Evolutionary conservation across 2,888 invertebrate genomes (phyloP).

Genomic region (Cecidostiba fungosa): DNA sequence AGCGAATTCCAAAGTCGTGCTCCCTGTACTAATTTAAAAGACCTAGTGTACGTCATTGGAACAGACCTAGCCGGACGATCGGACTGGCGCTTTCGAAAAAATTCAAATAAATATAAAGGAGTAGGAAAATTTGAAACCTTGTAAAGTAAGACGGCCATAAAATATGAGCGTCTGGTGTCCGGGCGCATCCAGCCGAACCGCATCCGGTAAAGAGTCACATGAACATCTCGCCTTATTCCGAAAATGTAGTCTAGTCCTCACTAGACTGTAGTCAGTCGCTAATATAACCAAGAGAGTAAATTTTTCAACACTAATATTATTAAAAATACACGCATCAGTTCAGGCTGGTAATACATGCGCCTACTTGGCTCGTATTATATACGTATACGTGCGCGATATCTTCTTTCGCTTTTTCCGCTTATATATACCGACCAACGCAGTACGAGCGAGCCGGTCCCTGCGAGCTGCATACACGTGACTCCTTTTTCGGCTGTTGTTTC

Average conservation of each 20-base stretch:
- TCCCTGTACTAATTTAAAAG: too few species aligned
- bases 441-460: slow-evolving; percentile 5
- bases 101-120: neutral
- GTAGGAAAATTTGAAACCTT: neutral
- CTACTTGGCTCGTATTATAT: slow-evolving; percentile 4
- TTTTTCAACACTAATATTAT: neutral
- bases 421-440: slow-evolving; percentile 12
- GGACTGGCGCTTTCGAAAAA: neutral
- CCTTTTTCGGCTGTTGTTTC: slow-evolving; percentile 38
- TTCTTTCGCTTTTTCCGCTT: neutral
- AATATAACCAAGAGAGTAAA: too few species aligned
- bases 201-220: too few species aligned
- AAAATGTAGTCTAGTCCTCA: too few species aligned
- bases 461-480: slow-evolving; percentile 16
- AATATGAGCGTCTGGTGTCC: too few species aligned
- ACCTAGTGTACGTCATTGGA: too few species aligned
- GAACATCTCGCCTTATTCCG: too few species aligned
- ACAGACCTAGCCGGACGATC: neutral
- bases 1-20: too few species aligned
- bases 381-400: slow-evolving; percentile 14
- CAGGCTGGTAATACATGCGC: neutral
- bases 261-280: too few species aligned
- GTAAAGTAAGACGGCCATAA: neutral
- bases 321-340: neutral
- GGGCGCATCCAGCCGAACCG: too few species aligned